Conservation (phyloP, 2,888 invertebrate genomes). For the Lissocephala sabroskyi region DNA sequence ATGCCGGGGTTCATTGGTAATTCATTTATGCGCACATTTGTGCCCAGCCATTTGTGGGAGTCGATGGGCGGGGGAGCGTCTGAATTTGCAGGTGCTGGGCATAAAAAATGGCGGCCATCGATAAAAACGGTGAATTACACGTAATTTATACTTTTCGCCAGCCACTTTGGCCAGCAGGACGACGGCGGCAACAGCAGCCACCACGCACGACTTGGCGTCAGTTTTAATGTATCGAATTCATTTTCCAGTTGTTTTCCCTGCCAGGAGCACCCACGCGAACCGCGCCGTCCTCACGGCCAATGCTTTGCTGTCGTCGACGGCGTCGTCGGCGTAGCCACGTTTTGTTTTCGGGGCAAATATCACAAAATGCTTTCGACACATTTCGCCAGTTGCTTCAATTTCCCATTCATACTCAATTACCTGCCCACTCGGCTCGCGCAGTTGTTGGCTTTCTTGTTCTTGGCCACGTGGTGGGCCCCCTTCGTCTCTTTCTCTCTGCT, state of each 20-base stretch:
- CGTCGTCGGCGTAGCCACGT: constrained; percentile 17
- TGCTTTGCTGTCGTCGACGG: background rate
- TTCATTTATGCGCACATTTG: constrained; percentile 63
- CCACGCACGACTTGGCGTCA: constrained; percentile 61
- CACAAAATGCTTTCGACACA: constrained; percentile 60
- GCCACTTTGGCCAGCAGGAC: constrained; percentile 31
- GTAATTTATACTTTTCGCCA: constrained; percentile 63
- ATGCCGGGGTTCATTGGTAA: constrained; percentile 64
- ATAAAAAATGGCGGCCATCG: constrained; percentile 57
- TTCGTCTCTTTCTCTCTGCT: constrained; percentile 10
- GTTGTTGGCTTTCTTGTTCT: background rate
- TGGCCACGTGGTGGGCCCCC: constrained; percentile 24
- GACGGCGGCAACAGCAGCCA: constrained; percentile 18
- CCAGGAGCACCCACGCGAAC: too few relatives aligned
- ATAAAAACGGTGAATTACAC: constrained; percentile 38
- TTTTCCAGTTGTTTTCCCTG: constrained; percentile 60
- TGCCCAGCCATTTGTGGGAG: background rate
- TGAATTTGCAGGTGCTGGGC: constrained; percentile 50
- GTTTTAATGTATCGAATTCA: constrained; percentile 65
- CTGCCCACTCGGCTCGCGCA: constrained; percentile 18
- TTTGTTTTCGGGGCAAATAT: constrained; percentile 56
- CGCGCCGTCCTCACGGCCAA: background rate
- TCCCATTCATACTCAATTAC: constrained; percentile 63
- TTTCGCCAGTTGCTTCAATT: constrained; percentile 19
- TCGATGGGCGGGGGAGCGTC: background rate